A percentile compares a stretch with the other conserved stretches of the same genome.
Conservation (phyloP, 2,888 invertebrate genomes). For the Saturnia japonica region DNA sequence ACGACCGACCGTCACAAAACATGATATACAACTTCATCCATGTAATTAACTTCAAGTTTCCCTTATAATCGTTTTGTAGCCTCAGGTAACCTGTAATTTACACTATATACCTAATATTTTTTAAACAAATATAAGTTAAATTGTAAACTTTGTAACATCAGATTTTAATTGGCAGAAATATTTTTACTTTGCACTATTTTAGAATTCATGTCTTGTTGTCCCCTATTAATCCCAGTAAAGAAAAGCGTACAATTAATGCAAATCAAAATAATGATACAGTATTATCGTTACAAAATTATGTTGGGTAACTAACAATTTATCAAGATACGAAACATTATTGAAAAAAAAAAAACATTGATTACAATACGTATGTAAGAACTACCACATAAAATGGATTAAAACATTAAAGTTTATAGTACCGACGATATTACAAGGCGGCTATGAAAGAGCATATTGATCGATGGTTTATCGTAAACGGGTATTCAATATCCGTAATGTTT, state of each 20-base stretch:
- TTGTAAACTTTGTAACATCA: background rate
- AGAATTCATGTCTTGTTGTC: background rate
- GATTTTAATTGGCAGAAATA: background rate
- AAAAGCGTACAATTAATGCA: background rate
- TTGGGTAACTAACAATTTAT: background rate
- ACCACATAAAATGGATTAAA: constrained; percentile 10
- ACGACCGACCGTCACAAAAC: background rate
- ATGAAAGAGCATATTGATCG: constrained; percentile 19
- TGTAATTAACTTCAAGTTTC: constrained; percentile 9
- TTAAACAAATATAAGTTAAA: background rate
- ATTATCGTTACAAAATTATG: background rate
- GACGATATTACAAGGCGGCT: constrained; percentile 1
- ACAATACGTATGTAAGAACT: background rate
- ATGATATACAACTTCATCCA: background rate
- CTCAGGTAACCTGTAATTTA: constrained; percentile 10
- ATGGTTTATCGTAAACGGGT: constrained; percentile 38
- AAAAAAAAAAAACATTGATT: background rate
- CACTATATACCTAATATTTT: background rate
- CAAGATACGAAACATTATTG: background rate
- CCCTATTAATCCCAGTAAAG: background rate
- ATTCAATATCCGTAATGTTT: constrained; percentile 48
- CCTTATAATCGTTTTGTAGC: constrained; percentile 6
- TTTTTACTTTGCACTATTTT: background rate
- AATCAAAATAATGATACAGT: background rate
- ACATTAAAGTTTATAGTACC: constrained; percentile 11